These are phyloP conservation scores for Hypomesus transpacificus DNA, from an alignment of 2,113 vertebrate genomes.

Conservation along the genomic window DNA sequence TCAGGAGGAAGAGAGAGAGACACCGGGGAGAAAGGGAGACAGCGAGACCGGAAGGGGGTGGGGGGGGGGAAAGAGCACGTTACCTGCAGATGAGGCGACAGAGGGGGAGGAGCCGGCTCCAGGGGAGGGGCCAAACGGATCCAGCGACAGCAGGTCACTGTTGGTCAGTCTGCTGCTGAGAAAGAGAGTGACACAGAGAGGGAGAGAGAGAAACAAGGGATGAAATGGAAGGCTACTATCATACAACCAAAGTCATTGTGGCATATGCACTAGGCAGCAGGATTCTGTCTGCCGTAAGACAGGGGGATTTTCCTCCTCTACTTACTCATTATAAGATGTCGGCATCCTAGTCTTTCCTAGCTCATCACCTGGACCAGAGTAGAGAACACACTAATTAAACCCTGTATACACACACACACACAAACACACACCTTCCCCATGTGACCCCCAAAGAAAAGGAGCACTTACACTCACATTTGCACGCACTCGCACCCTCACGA, in stretches of 20 bases:
- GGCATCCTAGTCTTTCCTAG: conserved; percentile 78
- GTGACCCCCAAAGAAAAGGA: no score
- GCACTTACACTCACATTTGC: no score
- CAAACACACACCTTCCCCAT: background rate
- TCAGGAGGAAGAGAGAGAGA: conserved; percentile 3
- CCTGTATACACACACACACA: background rate
- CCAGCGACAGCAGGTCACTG: conserved; percentile 89
- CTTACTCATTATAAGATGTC: conserved; percentile 83
- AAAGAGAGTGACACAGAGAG: background rate
- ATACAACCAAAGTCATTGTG: no score
- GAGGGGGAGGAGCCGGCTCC: conserved; percentile 74
- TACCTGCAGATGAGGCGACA: conserved; percentile 82
- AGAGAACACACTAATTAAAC: conserved; percentile 3
- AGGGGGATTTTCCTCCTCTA: conserved; percentile 23
- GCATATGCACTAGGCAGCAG: no score
- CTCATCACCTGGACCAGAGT: conserved; percentile 84
- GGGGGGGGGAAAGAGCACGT: conserved; percentile 24
- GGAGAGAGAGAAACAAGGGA: background rate
- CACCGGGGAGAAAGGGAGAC: background rate
- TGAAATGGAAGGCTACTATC: background rate
- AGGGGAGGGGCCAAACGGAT: conserved; percentile 81
- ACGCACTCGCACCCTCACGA: no score
- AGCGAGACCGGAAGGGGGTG: background rate
- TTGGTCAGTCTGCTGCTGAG: conserved; percentile 74
- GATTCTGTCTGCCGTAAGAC: no score